These are phyloP conservation scores for Anas georgica DNA, from an alignment of 2,797 vertebrate genomes.

Conservation along the genomic window DNA sequence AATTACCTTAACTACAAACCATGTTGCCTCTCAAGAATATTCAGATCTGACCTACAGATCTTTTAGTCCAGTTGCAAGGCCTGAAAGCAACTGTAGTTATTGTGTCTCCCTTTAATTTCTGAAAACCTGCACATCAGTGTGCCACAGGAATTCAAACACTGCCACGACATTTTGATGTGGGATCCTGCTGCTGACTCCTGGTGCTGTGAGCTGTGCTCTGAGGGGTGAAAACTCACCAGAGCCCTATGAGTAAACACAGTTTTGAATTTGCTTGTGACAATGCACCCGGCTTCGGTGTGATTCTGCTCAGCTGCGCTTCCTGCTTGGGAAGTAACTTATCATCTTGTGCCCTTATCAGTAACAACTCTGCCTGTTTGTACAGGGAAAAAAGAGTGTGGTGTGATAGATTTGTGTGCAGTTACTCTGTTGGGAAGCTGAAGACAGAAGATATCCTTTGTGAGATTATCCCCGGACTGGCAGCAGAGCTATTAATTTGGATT, in stretches of 20 bases:
- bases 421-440: background rate
- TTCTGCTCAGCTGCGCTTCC: conserved; percentile 1
- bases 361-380: background rate
- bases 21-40: background rate
- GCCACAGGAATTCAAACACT: background rate
- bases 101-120: background rate
- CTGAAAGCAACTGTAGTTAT: background rate
- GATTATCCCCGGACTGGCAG: background rate
- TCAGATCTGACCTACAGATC: background rate
- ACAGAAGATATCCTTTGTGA: background rate
- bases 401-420: background rate
- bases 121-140: background rate
- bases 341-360: background rate
- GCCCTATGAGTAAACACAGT: conserved; percentile 26
- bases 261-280: background rate
- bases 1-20: background rate
- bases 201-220: background rate
- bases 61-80: background rate
- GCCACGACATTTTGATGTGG: background rate
- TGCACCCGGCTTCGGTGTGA: background rate
- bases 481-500: background rate
- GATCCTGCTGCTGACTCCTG: background rate
- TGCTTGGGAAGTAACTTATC: conserved; percentile 8
- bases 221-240: background rate
- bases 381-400: background rate